Evolutionary conservation across 2,888 invertebrate species (phyloP).

Genomic region (Amorpha juglandis): DNA sequence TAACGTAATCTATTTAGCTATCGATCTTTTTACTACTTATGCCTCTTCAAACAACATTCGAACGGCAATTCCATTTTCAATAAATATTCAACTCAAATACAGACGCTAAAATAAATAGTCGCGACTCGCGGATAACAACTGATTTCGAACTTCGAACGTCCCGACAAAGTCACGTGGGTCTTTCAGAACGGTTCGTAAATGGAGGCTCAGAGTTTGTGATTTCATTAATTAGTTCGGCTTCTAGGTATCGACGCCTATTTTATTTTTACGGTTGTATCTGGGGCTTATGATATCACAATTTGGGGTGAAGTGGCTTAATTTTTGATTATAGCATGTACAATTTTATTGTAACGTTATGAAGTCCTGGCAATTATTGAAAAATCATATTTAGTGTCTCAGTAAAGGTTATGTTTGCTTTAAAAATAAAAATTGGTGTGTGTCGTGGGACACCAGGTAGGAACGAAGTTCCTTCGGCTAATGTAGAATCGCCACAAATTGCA

Average conservation of each 20-base stretch:
- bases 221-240: conserved; percentile 8
- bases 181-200: conserved; percentile 4
- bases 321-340: no score
- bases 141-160: conserved; percentile 9
- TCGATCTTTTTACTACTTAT: not conserved
- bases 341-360: no score
- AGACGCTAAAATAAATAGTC: conserved; percentile 39
- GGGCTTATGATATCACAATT: no score
- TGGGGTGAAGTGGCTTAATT: no score
- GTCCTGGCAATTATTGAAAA: no score
- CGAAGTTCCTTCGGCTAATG: no score
- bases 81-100: conserved; percentile 36
- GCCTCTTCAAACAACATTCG: not conserved
- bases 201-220: not conserved
- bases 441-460: no score
- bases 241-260: not conserved
- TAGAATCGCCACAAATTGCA: no score
- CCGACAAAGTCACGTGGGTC: conserved; percentile 17
- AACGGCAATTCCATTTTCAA: not conserved
- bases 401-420: no score
- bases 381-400: no score
- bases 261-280: not conserved
- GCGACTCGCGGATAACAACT: conserved; percentile 17
- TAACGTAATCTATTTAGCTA: not conserved
- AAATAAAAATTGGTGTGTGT: no score